Evolutionary conservation across 2,888 invertebrate genomes (phyloP).

Genomic region (Ectobius pallidus): DNA sequence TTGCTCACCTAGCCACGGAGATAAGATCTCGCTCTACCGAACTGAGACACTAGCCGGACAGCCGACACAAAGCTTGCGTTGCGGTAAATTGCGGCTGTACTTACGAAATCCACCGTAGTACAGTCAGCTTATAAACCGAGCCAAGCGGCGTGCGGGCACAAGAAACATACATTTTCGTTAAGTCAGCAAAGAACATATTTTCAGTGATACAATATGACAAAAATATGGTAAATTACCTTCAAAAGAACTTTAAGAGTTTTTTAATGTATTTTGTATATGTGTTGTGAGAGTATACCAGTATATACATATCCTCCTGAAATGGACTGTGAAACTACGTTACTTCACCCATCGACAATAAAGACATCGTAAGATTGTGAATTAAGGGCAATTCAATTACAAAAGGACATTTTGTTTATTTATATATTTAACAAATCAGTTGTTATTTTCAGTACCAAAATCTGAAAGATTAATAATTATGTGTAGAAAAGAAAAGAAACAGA

Average conservation of each 20-base stretch:
- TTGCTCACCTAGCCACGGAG: no score
- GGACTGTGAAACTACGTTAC: not conserved
- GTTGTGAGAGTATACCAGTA: not conserved
- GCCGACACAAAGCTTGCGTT: no score
- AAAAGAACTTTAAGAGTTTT: not conserved
- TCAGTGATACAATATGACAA: not conserved
- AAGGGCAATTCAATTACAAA: not conserved
- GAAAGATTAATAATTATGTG: not conserved
- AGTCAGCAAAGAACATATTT: not conserved
- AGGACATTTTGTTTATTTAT: constrained; percentile 9
- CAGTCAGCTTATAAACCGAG: no score
- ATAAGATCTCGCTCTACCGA: no score
- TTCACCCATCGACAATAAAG: no score
- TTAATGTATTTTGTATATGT: not conserved
- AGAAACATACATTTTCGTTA: not conserved
- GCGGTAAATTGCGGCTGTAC: no score
- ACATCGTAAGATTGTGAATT: not conserved
- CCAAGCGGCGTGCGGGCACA: no score
- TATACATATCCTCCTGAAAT: not conserved
- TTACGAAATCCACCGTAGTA: no score
- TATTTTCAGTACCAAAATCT: not conserved
- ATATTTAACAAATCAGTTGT: not conserved
- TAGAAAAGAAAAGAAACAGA: not conserved
- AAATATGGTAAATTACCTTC: constrained; percentile 7
- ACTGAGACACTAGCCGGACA: no score